phyloP scores from a whole-genome alignment of 1,140 invertebrate species.

The Drosophila melanogaster region DNA sequence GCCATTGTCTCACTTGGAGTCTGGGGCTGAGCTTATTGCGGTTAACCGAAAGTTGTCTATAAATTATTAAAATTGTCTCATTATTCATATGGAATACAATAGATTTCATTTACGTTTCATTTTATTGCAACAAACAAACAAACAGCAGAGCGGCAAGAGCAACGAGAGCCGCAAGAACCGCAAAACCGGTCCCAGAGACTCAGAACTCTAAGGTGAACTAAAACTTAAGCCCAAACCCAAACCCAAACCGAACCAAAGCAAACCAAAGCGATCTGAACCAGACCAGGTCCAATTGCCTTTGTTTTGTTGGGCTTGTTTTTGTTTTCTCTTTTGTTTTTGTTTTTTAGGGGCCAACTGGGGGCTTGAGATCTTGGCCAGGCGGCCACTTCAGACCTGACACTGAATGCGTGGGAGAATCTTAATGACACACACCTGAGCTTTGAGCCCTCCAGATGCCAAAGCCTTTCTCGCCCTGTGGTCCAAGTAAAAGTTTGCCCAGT shows the following conservation, averaged over 20 bases:
- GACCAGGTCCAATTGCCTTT: slow-evolving; percentile 71
- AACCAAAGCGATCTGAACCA: slow-evolving; percentile 47
- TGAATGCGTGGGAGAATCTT: slow-evolving; percentile 76
- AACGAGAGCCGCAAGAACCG: slow-evolving; percentile 46
- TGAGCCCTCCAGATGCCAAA: slow-evolving; percentile 2
- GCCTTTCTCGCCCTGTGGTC: slow-evolving; percentile 6
- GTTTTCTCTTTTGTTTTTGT: not conserved
- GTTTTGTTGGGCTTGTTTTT: slow-evolving; percentile 35
- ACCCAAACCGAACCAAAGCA: not conserved
- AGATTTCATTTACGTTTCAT: slow-evolving; percentile 82
- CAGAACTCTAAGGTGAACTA: slow-evolving; percentile 16
- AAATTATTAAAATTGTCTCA: slow-evolving; percentile 84
- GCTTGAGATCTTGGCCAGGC: slow-evolving; percentile 44
- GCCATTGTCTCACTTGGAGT: slow-evolving; percentile 43
- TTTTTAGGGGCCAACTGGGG: slow-evolving; percentile 26
- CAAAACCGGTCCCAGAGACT: slow-evolving; percentile 28
- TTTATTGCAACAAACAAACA: slow-evolving; percentile 78
- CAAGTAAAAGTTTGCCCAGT: not conserved
- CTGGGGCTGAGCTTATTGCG: slow-evolving; percentile 38
- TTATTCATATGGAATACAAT: slow-evolving; percentile 84
- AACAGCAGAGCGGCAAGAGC: slow-evolving; percentile 2
- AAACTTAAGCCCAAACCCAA: not conserved
- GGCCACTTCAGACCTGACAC: slow-evolving; percentile 38
- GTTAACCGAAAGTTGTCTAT: slow-evolving; percentile 83
- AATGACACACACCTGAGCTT: slow-evolving; percentile 48